Evolutionary conservation across 2,888 invertebrate species (phyloP), one percentile per base, ranked within the genome.

Genomic region (Agrenia bidenticulata): DNA sequence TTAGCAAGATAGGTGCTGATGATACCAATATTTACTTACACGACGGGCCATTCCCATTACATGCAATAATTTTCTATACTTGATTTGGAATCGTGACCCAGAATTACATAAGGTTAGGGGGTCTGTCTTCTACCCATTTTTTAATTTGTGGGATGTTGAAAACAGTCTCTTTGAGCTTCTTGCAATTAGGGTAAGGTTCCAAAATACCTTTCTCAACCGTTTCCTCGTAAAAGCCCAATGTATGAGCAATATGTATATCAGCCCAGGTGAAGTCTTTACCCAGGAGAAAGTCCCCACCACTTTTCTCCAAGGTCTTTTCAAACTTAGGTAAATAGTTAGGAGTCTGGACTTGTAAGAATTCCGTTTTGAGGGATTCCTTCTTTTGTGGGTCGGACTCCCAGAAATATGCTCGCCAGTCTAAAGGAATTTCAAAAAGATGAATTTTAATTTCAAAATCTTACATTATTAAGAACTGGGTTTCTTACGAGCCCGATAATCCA

Each of bases 401-500:
- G 23, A 24, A 63, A n/a, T 42, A 69, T 1, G 63, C 50, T 45
- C 27, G 55, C 65, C 69, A 69, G n/a, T 63, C 65, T 69, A 21
- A 26, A 42, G 1, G 5, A 17, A 15, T 19, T 19, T 21, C 21
- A 26, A 59, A 37, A 17, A 15, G 17, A 41, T 17, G n/a, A 45
- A 15, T 45, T 17, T 17, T 17, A 4, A 5, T 45, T 5, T 19
- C 45, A 45, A 19, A 45, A 45, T 17, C 5, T n/a, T 45, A 15
- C 5, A 45, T 9, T 5, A 15, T n/a, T n/a, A n/a, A n/a, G n/a
- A n/a, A n/a, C n/a, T n/a, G n/a, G 11, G 37, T 17, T 9, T n/a
- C 42, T 19, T 41, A 57, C 57, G 41, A 23, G 2, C 23, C 21
- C 57, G 39, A 54, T 84, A 80, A 77, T 85, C 84, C 17, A 81